Percentiles rank a stretch among this genome's conserved stretches.
phyloP scores from a whole-genome alignment of 2,113 vertebrate genomes.

The Notarius quadriscutis region DNA sequence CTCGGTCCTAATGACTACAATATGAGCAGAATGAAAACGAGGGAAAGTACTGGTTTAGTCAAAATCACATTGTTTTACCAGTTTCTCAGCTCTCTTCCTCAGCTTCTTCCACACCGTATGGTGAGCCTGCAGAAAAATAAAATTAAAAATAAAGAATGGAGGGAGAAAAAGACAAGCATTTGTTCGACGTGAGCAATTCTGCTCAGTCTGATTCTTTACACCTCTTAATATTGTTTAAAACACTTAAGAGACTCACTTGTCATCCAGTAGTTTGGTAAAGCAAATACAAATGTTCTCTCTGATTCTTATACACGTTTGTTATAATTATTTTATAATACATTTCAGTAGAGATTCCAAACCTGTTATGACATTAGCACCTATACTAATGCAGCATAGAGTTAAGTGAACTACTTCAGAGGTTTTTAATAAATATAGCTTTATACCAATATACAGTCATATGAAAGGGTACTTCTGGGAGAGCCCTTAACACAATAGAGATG shows the following conservation, averaged over 20 bases:
- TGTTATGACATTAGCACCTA: not conserved
- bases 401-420: not conserved
- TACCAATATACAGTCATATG: not conserved
- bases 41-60: not conserved
- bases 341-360: not conserved
- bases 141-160: no score
- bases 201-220: not conserved
- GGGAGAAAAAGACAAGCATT: not conserved
- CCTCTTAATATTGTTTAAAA: not conserved
- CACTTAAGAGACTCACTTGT: not conserved
- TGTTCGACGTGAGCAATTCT: not conserved
- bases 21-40: not conserved
- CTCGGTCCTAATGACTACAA: not conserved
- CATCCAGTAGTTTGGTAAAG: not conserved
- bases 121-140: constrained; percentile 63
- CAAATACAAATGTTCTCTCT: not conserved
- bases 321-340: not conserved
- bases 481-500: not conserved
- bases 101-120: constrained; percentile 75
- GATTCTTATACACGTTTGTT: not conserved
- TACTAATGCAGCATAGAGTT: not conserved
- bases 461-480: not conserved
- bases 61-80: constrained; percentile 61
- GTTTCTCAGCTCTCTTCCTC: constrained; percentile 67
- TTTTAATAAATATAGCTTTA: not conserved